Evolutionary conservation across 2,113 vertebrate species (phyloP).

Genomic region (Cavia porcellus): DNA sequence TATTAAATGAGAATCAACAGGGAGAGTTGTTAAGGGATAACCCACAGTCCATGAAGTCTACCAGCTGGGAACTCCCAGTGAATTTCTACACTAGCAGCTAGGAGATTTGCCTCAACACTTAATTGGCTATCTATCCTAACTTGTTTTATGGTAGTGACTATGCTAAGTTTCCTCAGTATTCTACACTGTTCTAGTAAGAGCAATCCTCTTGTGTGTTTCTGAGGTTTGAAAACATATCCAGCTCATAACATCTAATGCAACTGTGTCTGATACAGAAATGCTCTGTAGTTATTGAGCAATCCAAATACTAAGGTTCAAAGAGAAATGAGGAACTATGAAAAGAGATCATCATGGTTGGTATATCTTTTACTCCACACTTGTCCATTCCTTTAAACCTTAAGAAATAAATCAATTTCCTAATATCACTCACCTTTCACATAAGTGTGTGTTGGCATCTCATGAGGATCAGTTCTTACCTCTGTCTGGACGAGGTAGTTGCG

Average conservation of each 20-base stretch:
- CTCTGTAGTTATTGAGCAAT: neutral
- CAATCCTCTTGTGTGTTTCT: neutral
- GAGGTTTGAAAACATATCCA: neutral
- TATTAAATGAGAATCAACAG: neutral
- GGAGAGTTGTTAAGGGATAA: too few relatives aligned
- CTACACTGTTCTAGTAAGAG: neutral
- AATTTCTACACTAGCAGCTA: neutral
- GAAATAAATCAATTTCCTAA: neutral
- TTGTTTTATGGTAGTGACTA: neutral
- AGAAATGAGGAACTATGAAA: neutral
- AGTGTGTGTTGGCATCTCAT: accelerated
- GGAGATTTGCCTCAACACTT: neutral
- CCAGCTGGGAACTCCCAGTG: neutral
- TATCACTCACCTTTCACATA: neutral
- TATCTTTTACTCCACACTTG: neutral
- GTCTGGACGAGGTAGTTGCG: conserved; percentile 99
- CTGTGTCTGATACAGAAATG: neutral
- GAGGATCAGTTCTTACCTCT: conserved; percentile 90
- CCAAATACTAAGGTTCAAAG: neutral
- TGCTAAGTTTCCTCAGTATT: neutral
- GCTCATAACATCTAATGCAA: neutral
- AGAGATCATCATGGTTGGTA: neutral
- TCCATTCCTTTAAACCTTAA: neutral
- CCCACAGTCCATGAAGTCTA: neutral
- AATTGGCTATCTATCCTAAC: neutral